phyloP scores from a whole-genome alignment of 2,113 vertebrate species.

The Nansenia antarctica region DNA sequence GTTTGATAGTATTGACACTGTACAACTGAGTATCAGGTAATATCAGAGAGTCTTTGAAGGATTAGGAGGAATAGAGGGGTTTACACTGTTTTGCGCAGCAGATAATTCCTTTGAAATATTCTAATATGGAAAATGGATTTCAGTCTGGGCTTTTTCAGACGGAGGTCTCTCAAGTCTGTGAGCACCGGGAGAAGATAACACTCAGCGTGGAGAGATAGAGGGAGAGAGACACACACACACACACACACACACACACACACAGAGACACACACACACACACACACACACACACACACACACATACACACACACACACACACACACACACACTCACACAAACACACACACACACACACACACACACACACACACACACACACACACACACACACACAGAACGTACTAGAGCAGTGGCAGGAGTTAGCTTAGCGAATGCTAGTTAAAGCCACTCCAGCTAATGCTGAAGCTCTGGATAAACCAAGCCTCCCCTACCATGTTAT shows the following conservation, averaged over 20 bases:
- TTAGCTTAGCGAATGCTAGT: too few species aligned
- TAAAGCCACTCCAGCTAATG: slow-evolving; percentile 54
- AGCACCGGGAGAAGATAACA: slow-evolving; percentile 31
- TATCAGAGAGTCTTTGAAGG: slow-evolving; percentile 73
- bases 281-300: too few species aligned
- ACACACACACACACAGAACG: too few species aligned
- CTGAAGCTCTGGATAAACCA: slow-evolving; percentile 60
- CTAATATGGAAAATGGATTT: slow-evolving; percentile 75
- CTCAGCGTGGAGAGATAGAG: not conserved
- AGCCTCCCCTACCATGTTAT: slow-evolving; percentile 62
- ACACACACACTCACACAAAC: too few species aligned
- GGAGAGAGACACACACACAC: not conserved
- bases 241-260: too few species aligned
- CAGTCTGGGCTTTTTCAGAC: slow-evolving; percentile 37
- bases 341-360: too few species aligned
- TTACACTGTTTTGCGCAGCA: slow-evolving; percentile 66
- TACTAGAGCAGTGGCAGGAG: too few species aligned
- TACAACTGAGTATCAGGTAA: slow-evolving; percentile 74
- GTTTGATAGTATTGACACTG: slow-evolving; percentile 69
- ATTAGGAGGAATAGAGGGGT: slow-evolving; percentile 74
- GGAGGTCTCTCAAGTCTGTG: slow-evolving; percentile 54
- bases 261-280: too few species aligned
- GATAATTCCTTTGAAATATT: slow-evolving; percentile 72
- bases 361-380: too few species aligned
- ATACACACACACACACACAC: too few species aligned